Evolutionary conservation across 2,797 vertebrate genomes (phyloP), one percentile per base, ranked within the genome.

Genomic region (Psittacula derbiana): DNA sequence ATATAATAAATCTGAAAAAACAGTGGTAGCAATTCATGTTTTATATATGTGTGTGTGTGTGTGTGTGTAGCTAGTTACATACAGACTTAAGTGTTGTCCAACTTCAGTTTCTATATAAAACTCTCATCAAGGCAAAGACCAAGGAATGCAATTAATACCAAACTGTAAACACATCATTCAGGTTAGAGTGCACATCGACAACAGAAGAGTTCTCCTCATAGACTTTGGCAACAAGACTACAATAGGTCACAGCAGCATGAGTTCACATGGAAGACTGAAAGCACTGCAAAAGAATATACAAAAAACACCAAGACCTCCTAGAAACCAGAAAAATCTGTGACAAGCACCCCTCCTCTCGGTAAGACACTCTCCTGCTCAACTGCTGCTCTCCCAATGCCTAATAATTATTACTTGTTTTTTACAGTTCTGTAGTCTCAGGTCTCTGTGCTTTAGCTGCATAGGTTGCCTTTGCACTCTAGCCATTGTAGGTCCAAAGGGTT

Each of bases 401-500:
- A 66, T 73, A 41, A 80, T 89, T 90, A 84, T 66, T 94, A 95
- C 73, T 92, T 70, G 21, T 46, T 76, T 88, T 82, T 69, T 88
- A 95, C 83, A 95, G 92, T 86, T 97, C 97, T 70, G 90, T 93
- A 96, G 96, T 97, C 93, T 96, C 71, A 12, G 90, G 96, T 97
- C 86, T 96, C 97, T 98, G 97, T 98, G 98, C 97, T 98, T 97
- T 88, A 95, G 86, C 90, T 97, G 95, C 95, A 95, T 72, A 91
- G 94, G 80, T 83, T 58, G 80, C 74, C 88, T 64, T 17, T 88
- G 90, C 55, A 24, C 84, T 94, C 96, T 98, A 98, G 50, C 98
- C 98, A 12, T 97, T 98, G 50, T 98, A 98, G 14, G 98, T 99
- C 99, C 99, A 99, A 64, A 99, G 99, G 49, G 98, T 98, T 43